Conservation (phyloP, 2,888 invertebrate species). For the Nycteola revayana region DNA sequence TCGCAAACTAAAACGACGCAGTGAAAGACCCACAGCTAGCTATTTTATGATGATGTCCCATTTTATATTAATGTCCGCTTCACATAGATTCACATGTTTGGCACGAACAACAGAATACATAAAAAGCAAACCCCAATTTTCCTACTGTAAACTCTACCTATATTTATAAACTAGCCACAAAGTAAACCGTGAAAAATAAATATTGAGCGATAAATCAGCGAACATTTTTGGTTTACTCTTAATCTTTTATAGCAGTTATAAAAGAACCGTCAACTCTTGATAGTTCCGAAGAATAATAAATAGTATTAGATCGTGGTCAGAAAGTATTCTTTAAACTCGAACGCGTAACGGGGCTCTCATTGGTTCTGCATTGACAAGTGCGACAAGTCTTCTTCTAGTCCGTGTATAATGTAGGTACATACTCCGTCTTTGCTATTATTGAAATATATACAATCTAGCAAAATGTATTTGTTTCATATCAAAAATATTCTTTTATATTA, state of each 20-base stretch:
- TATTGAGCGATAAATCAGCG: constrained; percentile 73
- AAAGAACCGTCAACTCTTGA: constrained; percentile 75
- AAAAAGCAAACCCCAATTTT: constrained; percentile 47
- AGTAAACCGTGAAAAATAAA: constrained; percentile 76
- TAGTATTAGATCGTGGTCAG: constrained; percentile 60
- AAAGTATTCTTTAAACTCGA: constrained; percentile 55
- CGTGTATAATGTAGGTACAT: no score
- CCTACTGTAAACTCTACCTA: constrained; percentile 52
- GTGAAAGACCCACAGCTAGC: constrained; percentile 34
- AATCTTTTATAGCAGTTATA: constrained; percentile 75
- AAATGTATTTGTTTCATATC: no score
- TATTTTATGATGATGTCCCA: constrained; percentile 40
- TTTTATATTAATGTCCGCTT: constrained; percentile 32
- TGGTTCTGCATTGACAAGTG: constrained; percentile 64
- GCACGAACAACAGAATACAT: constrained; percentile 32
- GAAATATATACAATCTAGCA: no score
- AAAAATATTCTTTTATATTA: no score
- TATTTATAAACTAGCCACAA: constrained; percentile 54
- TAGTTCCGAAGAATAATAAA: constrained; percentile 69
- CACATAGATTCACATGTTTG: constrained; percentile 33
- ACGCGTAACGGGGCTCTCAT: constrained; percentile 51
- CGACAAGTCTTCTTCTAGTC: no score
- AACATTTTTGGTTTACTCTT: constrained; percentile 69
- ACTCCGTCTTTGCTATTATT: no score
- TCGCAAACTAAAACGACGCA: constrained; percentile 43